Percentiles rank a stretch among this genome's conserved stretches.
Conservation (phyloP, 2,113 vertebrate genomes). For the Xiphophorus maculatus region DNA sequence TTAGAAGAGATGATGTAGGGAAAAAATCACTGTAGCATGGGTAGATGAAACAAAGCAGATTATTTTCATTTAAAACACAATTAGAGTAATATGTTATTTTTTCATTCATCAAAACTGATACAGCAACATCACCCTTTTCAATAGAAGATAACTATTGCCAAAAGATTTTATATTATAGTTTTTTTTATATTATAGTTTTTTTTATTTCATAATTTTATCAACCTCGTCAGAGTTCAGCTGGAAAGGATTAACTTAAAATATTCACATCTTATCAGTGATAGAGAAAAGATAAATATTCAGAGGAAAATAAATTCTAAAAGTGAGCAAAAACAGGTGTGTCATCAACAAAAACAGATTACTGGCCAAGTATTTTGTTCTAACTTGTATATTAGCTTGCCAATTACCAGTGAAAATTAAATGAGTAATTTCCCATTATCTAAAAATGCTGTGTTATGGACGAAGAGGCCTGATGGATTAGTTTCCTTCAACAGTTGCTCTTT, state of each 20-base stretch:
- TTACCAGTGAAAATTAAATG: neutral
- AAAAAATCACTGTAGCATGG: neutral
- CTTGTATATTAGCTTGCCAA: neutral
- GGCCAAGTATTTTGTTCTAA: neutral
- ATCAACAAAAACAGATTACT: neutral
- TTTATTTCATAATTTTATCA: neutral
- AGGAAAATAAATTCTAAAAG: neutral
- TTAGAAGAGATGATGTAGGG: too few relatives aligned
- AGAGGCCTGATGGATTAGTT: neutral
- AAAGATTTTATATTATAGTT: neutral
- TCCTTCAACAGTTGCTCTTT: too few relatives aligned
- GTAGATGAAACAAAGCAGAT: neutral
- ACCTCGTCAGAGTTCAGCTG: neutral
- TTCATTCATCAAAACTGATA: neutral
- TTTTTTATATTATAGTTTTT: neutral
- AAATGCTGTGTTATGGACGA: neutral
- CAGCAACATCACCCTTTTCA: neutral
- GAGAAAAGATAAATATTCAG: neutral
- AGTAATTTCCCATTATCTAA: neutral
- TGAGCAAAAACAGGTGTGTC: neutral
- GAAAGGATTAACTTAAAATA: neutral
- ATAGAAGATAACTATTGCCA: neutral
- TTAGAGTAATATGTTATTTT: too few relatives aligned
- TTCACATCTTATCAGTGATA: neutral
- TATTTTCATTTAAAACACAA: too few relatives aligned